A percentile compares a stretch with the other conserved stretches of the same genome.
phyloP scores from a whole-genome alignment of 2,888 invertebrate genomes.

The Fragum whitleyi region DNA sequence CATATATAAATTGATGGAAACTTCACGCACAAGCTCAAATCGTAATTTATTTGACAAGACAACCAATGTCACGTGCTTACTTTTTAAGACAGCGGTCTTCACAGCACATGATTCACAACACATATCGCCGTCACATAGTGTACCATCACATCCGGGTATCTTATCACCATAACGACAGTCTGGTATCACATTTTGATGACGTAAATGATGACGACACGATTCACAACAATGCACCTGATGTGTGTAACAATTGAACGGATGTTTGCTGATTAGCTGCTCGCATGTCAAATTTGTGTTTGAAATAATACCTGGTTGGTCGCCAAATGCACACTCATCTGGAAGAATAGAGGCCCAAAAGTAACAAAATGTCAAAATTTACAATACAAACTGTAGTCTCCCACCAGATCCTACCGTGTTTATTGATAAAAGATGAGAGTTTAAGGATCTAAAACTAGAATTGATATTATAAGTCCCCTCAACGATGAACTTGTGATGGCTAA shows the following conservation, averaged over 20 bases:
- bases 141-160: slow-evolving; percentile 15
- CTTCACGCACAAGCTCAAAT: too few species aligned
- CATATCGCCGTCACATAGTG: slow-evolving; percentile 14
- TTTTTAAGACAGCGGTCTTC: neutral
- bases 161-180: slow-evolving; percentile 42
- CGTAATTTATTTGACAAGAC: too few species aligned
- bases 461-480: too few species aligned
- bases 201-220: slow-evolving; percentile 30
- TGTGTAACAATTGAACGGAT: slow-evolving; percentile 33
- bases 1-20: too few species aligned
- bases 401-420: too few species aligned
- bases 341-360: neutral
- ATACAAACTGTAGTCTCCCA: too few species aligned
- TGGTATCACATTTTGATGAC: slow-evolving; percentile 6
- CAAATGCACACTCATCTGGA: slow-evolving; percentile 28
- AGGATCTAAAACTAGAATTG: too few species aligned
- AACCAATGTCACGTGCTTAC: too few species aligned
- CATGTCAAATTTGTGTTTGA: slow-evolving; percentile 19
- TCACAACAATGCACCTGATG: slow-evolving; percentile 32
- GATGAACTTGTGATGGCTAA: too few species aligned
- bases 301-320: slow-evolving; percentile 45
- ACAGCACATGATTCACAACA: slow-evolving; percentile 46
- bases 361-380: neutral
- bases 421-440: too few species aligned
- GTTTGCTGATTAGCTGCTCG: neutral